Evolutionary conservation across 2,888 invertebrate species (phyloP), one percentile per base, ranked within the genome.

Genomic region (Acrobasis repandana): DNA sequence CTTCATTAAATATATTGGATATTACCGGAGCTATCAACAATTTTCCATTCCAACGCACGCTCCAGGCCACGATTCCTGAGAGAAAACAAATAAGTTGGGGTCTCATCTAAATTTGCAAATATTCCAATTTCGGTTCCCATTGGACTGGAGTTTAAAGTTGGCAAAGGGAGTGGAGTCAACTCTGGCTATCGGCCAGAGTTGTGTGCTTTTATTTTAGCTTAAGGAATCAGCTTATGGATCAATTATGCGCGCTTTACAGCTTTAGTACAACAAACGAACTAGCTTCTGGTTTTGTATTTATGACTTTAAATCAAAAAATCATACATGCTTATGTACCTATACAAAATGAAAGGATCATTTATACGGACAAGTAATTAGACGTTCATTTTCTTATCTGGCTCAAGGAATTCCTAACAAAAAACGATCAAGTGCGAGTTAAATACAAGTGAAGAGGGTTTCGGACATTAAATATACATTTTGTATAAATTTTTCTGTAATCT

Each of bases 141-240:
- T 33, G 51, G 33, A 51, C 8, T 33, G 51, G 15, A 51, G 51
- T 51, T 51, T 15, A 51, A 51, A 51, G 33, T 51, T 51, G 14
- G 33, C 33, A 51, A 34, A 51, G 34, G 33, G 33, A 50, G 20
- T 50, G 33, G 50, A 5, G 20, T 28, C 20, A 3, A 50, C 28
- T 50, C n/a, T n/a, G n/a, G n/a, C n/a, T n/a, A n/a, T n/a, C n/a
- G n/a, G n/a, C n/a, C n/a, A 28, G 28, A 4, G 20, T 20, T 20
- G 20, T 20, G 2, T 20, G 4, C 4, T 3, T 51, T 33, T n/a
- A 51, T 33, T 51, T 51, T 1, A 33, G 15, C n/a, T 34, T 33
- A 9, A 34, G 15, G 33, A 51, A 51, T 33, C 33, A 33, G 9
- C 15, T 34, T n/a, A 51, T 5, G n/a, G 33, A 51, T 51, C 34